A percentile compares a stretch with the other conserved stretches of the same genome.
These are phyloP conservation scores for Enteromius mattozi DNA, from an alignment of 2,797 vertebrate genomes.

Conservation along the genomic window DNA sequence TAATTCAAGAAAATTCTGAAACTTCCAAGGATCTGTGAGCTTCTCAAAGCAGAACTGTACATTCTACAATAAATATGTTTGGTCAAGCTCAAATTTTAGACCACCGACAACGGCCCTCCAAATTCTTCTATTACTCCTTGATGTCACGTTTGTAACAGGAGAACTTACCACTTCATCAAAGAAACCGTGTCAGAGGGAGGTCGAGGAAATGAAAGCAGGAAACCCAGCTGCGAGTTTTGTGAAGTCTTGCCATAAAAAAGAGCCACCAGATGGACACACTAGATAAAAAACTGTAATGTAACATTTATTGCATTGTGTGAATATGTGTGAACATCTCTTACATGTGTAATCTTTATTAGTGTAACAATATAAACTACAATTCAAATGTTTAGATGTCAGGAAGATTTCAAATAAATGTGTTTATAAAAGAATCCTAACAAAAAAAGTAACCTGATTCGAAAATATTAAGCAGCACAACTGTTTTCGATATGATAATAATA, in stretches of 20 bases:
- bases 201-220: slow-evolving; percentile 16
- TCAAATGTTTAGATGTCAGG: neutral
- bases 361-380: neutral
- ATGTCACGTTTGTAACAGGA: slow-evolving; percentile 29
- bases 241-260: slow-evolving; percentile 15
- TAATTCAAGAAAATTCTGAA: neutral
- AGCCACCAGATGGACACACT: slow-evolving; percentile 1
- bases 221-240: slow-evolving; percentile 25
- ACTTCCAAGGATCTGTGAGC: neutral
- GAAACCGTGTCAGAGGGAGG: slow-evolving; percentile 20
- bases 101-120: neutral
- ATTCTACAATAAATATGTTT: neutral
- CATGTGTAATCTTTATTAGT: neutral
- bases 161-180: slow-evolving; percentile 25
- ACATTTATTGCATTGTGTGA: neutral
- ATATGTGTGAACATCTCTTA: neutral
- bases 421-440: neutral
- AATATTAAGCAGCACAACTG: neutral
- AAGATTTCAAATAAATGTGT: neutral
- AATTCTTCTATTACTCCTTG: slow-evolving; percentile 1
- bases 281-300: neutral
- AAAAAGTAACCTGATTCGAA: too few relatives aligned
- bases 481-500: neutral
- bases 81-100: slow-evolving; percentile 17
- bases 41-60: neutral